A percentile compares a stretch with the other conserved stretches of the same genome.
phyloP scores from a whole-genome alignment of 2,113 vertebrate species.

The Oostethus manadensis region DNA sequence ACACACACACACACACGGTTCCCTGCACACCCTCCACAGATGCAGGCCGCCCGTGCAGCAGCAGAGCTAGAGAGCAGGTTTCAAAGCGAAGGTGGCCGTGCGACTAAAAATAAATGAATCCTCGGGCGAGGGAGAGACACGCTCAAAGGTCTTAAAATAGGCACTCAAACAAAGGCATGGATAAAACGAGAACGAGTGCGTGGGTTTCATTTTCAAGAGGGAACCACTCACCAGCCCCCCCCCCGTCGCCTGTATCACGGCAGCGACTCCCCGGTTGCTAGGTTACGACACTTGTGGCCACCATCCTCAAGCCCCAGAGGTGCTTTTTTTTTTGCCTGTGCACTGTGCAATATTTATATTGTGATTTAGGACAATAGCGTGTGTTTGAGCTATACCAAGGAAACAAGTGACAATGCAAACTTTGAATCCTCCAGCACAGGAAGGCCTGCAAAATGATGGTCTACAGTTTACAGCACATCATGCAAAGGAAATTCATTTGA shows the following conservation, averaged over 20 bases:
- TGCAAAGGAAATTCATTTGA: too few relatives aligned
- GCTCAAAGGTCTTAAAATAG: constrained; percentile 68
- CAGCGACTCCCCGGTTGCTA: constrained; percentile 72
- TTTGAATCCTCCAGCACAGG: constrained; percentile 41
- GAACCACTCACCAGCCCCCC: constrained; percentile 46
- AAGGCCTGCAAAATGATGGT: constrained; percentile 23
- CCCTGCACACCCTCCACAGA: constrained; percentile 46
- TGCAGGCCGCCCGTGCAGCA: constrained; percentile 30
- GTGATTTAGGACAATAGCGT: constrained; percentile 52
- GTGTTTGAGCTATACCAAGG: constrained; percentile 43
- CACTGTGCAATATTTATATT: constrained; percentile 48
- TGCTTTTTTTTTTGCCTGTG: constrained; percentile 32
- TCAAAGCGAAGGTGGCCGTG: constrained; percentile 44
- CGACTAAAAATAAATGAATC: constrained; percentile 64
- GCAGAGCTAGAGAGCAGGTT: constrained; percentile 40
- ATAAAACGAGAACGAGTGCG: constrained; percentile 57
- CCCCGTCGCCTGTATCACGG: constrained; percentile 17
- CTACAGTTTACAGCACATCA: too few relatives aligned
- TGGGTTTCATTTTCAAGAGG: constrained; percentile 50
- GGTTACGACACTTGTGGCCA: constrained; percentile 69
- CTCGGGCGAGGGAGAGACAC: constrained; percentile 45
- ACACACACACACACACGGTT: constrained; percentile 4
- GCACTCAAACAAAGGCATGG: constrained; percentile 67
- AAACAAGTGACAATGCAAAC: constrained; percentile 34
- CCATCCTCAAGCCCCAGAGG: constrained; percentile 56